phyloP scores from a whole-genome alignment of 2,113 vertebrate species.

The Phaetusa simplex region DNA sequence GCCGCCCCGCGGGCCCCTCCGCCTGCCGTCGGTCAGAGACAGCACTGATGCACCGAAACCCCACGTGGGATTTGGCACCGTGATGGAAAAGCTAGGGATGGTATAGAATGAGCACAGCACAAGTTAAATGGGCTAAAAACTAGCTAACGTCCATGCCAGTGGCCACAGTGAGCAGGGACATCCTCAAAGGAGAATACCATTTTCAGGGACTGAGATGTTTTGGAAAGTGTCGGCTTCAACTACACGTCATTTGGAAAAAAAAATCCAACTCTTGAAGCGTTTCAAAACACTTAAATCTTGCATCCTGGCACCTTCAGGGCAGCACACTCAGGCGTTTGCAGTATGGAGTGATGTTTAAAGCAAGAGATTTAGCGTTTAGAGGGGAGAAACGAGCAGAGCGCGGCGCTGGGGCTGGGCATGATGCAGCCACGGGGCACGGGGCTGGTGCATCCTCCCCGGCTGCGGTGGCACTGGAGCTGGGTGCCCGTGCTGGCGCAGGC shows the following conservation, averaged over 20 bases:
- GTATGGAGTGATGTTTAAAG: accelerated
- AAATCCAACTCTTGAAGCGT: neutral
- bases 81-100: neutral
- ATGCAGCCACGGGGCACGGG: accelerated
- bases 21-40: neutral
- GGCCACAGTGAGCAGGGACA: neutral
- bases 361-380: accelerated
- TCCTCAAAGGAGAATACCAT: neutral
- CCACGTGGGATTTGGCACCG: accelerated
- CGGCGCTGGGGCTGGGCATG: neutral
- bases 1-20: accelerated
- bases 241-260: neutral
- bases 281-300: neutral
- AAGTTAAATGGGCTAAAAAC: neutral
- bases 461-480: neutral
- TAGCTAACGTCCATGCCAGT: accelerated
- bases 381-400: neutral
- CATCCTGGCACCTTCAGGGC: neutral
- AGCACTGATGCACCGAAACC: neutral
- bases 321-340: accelerated
- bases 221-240: neutral
- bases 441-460: neutral
- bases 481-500: accelerated
- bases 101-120: neutral
- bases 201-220: neutral